Base-by-base conservation (phyloP, 2,113 vertebrate species). In the Apeltes quadracus region DNA sequence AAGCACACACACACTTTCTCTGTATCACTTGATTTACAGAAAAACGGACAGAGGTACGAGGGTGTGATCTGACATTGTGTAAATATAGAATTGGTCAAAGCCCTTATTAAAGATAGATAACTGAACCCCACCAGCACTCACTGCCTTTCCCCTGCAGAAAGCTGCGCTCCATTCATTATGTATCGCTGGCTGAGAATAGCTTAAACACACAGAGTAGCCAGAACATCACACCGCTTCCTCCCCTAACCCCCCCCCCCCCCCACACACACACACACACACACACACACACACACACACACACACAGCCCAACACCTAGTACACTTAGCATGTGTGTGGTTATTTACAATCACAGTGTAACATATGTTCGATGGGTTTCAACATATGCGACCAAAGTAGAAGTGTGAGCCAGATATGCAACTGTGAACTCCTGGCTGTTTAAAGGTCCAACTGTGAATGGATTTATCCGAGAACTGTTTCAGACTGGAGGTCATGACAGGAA, bases 161-260 rank as follows among this genome's bases (percentile, higher is more conserved):
- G 82, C 81, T 85, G 78, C 11, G 69, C 62, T 62, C 78, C 83
- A 94, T 94, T 87, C 80, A 94, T 93, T 90, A 94, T 94, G 82
- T 78, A 93, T 92, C 83, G 69, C 27, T 59, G 59, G 76, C 92
- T 92, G 81, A 91, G 90, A 93, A 94, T 92, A 92, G 88, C 87
- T 89, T 75, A 58, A 81, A 78, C 58, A 64, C 77, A 65, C 7
- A 44, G 59, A 75, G 69, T 69, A 72, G 66, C 65, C 67, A 23
- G 65, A 83, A 82, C 82, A 78, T 76, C 64, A 61, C 73, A 85
- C 73, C 66, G 29, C 61, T 5, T 5, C 32, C 32, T 1, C 4
- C 32, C 3, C 32, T n/a, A n/a, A n/a, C n/a, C n/a, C n/a, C n/a
- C n/a, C n/a, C n/a, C n/a, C n/a, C n/a, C n/a, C n/a, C n/a, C n/a